phyloP scores from a whole-genome alignment of 2,797 vertebrate genomes.

The Sphaeramia orbicularis region DNA sequence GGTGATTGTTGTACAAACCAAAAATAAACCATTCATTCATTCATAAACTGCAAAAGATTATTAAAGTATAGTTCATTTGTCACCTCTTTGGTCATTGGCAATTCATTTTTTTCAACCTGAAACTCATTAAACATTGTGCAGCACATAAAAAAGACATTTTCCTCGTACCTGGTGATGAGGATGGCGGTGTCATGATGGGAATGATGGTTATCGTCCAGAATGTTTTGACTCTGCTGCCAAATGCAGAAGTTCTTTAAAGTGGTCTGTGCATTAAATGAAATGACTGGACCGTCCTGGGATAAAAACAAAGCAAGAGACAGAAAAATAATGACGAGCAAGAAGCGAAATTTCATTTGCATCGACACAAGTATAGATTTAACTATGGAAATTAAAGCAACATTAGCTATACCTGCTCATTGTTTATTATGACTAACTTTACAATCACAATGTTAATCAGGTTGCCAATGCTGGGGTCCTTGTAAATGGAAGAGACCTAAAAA shows the following conservation, averaged over 20 bases:
- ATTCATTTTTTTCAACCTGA: slow-evolving; percentile 13
- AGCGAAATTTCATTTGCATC: not conserved
- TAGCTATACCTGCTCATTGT: slow-evolving; percentile 91
- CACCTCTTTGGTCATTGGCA: not conserved
- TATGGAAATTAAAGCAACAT: slow-evolving; percentile 18
- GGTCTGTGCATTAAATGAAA: slow-evolving; percentile 97
- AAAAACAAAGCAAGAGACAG: slow-evolving; percentile 8
- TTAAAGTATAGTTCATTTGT: no score
- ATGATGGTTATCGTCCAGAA: slow-evolving; percentile 91
- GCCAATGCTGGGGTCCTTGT: slow-evolving; percentile 99
- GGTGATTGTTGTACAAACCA: no score
- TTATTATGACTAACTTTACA: slow-evolving; percentile 97
- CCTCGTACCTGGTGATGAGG: slow-evolving; percentile 93
- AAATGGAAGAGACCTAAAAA: slow-evolving; percentile 97
- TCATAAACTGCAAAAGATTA: no score
- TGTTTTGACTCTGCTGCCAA: slow-evolving; percentile 96
- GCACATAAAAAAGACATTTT: not conserved
- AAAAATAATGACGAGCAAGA: not conserved
- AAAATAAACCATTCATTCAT: no score
- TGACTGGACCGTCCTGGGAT: slow-evolving; percentile 92
- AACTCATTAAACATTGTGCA: not conserved
- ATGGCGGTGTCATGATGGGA: slow-evolving; percentile 95
- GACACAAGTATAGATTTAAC: not conserved
- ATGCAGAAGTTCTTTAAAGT: slow-evolving; percentile 99
- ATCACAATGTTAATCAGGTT: slow-evolving; percentile 99